Evolutionary conservation across 2,888 invertebrate species (phyloP), one percentile per base, ranked within the genome.

Genomic region (Tiliacea citrago): DNA sequence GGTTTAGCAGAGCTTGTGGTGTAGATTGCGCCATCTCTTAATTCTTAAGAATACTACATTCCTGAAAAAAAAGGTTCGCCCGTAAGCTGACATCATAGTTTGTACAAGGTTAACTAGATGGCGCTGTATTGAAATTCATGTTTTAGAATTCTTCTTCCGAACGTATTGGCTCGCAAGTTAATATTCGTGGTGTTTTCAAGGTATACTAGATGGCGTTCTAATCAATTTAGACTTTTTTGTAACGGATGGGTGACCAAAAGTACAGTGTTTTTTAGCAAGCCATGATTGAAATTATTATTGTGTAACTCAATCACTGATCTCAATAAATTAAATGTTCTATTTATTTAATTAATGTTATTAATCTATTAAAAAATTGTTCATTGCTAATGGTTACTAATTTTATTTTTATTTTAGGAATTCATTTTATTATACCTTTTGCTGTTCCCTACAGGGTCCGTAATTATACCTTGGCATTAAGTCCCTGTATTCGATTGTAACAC

Each of bases 151-250:
- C 5, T 9, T 9, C 0, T 0, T 1, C 0, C 8, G 12, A 51
- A 35, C 35, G 21, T 7, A 9, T 0, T 21, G 6, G 3, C 42
- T 24, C 1, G 6, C 9, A 35, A 76, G 13, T 0, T 13, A 0
- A 12, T 6, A 5, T 35, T 42, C 0, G 60, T 67, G 29, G n/a
- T 66, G 0, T 29, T 55, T 0, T 5, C 1, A 10, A 5, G 2
- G 0, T 6, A 8, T 35, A 8, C 29, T 73, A 81, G 81, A 68
- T 81, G 81, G 77, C 77, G 68, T 21, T 57, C 0, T 60, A n/a
- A 8, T 18, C 0, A 51, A n/a, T n/a, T 24, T 39, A 0, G 0
- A 58, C 5, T 1, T 13, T 16, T 39, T 47, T 53, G 1, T 4
- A 45, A 45, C 6, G 16, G 10, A 42, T 8, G 21, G 16, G 4